Evolutionary conservation across 2,888 invertebrate genomes (phyloP), one percentile per base, ranked within the genome.

Genomic region (Chalcis sispes): DNA sequence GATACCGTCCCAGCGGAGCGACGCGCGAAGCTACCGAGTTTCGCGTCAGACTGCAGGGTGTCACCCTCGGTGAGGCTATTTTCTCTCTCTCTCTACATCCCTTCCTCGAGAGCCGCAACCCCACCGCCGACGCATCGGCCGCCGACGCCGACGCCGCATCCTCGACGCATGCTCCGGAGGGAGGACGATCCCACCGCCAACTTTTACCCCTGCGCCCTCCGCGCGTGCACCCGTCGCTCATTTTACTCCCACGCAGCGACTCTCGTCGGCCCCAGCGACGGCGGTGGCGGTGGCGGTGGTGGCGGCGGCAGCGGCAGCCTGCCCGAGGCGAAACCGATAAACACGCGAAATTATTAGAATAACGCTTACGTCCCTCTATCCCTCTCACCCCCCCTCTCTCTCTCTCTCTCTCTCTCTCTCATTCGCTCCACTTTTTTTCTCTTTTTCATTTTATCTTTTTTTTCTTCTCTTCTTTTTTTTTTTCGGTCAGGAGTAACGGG

Each of bases 21-120:
- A 4, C 20, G 54, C 40, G 23, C n/a, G 27, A 52, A 18, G n/a
- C 40, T 20, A 15, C 69, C 50, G 75, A 78, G 78, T 83, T 85
- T 85, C 85, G 85, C 85, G 85, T 84, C 84, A 83, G 87, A 88
- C 88, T 88, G 87, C 87, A 87, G 88, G 88, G 87, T 88, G 88
- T 87, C 88, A 86, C 87, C 88, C 86, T 86, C 82, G 54, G 74
- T 82, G 74, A 77, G 79, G 82, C 81, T 36, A 36, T 81, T 25
- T 10, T 40, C 62, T 18, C 27, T 20, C 62, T n/a, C 62, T n/a
- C 32, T 10, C 61, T 59, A 32, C 8, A n/a, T 23, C 32, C 40
- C 62, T 32, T 25, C 20, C 27, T 8, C 52, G 10, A 29, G n/a
- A n/a, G 42, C 13, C 15, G n/a, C 20, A 18, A 7, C 29, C 36